Base-by-base conservation (phyloP, 2,113 vertebrate genomes). In the Gasterosteus nipponicus region DNA sequence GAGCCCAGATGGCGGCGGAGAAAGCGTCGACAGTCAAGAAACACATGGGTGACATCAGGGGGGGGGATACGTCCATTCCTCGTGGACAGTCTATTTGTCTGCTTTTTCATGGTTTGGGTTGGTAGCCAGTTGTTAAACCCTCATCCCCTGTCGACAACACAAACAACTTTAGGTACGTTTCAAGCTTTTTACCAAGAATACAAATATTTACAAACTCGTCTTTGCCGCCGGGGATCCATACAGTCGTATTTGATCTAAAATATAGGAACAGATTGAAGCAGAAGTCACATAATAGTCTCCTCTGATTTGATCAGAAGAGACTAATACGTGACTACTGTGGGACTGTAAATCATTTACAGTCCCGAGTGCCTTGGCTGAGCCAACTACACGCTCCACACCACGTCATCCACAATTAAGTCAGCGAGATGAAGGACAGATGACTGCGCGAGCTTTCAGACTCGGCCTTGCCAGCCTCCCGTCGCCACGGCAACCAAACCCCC, bases 401-500 rank as follows among this genome's bases (percentile, higher is more conserved):
- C 79, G 82, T 87, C 87, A 87, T 68, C 76, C 81, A 68, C 87
- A 79, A 86, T 86, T 73, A 77, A 92, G 84, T 89, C 83, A 85
- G 87, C 2, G 74, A 88, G 80, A 90, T 80, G 81, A 87, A 83
- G 89, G 87, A 89, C 83, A 86, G 78, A 84, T 83, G 91, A 91
- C 86, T 65, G 83, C 75, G 67, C 69, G 84, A 82, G 88, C 86
- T 89, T 81, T 85, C 81, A 85, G 80, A 83, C 69, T 81, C 19
- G 77, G 87, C 91, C 90, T 88, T 84, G 91, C 89, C 89, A 92
- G 82, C 80, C 81, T 69, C 83, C 82, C 54, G 84, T 92, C 78
- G 46, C 91, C 89, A 82, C 87, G 54, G 92, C 89, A 91, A 93
- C 92, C 79, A 31, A 78, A 79, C 53, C 86, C 86, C 75, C 2